phyloP scores from a whole-genome alignment of 1,140 invertebrate species.

The Laupala kohalensis region DNA sequence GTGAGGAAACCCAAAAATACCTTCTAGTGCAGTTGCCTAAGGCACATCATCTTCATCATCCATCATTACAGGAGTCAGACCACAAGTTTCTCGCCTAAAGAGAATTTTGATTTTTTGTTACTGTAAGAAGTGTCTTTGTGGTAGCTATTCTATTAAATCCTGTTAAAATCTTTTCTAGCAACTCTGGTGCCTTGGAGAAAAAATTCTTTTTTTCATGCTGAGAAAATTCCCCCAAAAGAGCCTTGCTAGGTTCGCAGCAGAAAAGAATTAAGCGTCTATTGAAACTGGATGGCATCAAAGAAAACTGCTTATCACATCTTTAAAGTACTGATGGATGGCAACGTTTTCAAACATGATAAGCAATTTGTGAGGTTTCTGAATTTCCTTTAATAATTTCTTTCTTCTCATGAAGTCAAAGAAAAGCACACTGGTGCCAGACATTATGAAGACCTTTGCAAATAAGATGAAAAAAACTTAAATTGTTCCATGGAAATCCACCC shows the following conservation, averaged over 20 bases:
- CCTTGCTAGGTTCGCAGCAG: constrained; percentile 37
- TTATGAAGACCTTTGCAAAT: too few relatives aligned
- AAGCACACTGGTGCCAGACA: too few relatives aligned
- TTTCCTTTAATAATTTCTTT: too few relatives aligned
- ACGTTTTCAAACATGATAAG: constrained; percentile 50
- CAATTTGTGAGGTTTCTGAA: too few relatives aligned
- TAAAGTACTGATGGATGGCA: constrained; percentile 35
- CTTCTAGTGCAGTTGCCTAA: constrained; percentile 43
- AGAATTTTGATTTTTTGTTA: constrained; percentile 39
- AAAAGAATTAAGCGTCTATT: constrained; percentile 42
- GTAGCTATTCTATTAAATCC: constrained; percentile 23
- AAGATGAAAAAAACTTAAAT: too few relatives aligned
- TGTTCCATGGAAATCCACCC: too few relatives aligned
- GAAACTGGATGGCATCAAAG: constrained; percentile 35
- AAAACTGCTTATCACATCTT: constrained; percentile 31
- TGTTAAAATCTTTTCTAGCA: constrained; percentile 12
- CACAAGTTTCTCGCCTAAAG: constrained; percentile 22
- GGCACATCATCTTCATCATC: constrained; percentile 33
- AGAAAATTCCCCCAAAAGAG: constrained; percentile 48
- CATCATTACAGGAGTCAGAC: constrained; percentile 35
- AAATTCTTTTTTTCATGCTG: constrained; percentile 20
- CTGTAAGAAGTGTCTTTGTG: constrained; percentile 36
- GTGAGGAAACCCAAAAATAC: constrained; percentile 43
- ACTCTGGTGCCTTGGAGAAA: constrained; percentile 21
- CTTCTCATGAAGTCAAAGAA: too few relatives aligned